Conservation (phyloP, 2,888 invertebrate genomes). For the Acleris emargana region DNA sequence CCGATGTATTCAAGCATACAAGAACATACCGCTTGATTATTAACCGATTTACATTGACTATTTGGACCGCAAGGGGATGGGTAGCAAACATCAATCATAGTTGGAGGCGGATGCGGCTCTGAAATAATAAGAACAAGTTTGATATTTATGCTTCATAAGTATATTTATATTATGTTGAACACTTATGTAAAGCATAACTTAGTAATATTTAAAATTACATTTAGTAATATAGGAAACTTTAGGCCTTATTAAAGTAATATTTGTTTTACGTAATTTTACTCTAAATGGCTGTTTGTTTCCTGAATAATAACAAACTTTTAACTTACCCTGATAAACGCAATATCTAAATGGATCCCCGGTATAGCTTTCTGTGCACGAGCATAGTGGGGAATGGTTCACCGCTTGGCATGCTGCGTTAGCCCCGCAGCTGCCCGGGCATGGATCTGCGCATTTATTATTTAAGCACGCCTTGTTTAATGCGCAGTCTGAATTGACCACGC, state of each 20-base stretch:
- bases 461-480: slow-evolving; percentile 87
- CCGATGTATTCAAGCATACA: slow-evolving; percentile 87
- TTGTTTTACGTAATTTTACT: too few species aligned
- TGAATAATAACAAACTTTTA: too few species aligned
- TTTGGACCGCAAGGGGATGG: slow-evolving; percentile 91
- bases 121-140: slow-evolving; percentile 44
- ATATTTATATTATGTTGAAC: too few species aligned
- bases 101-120: slow-evolving; percentile 79
- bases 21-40: slow-evolving; percentile 89
- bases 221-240: too few species aligned
- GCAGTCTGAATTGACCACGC: slow-evolving; percentile 89
- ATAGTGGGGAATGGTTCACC: slow-evolving; percentile 87
- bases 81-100: slow-evolving; percentile 85
- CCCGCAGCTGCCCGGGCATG: slow-evolving; percentile 91
- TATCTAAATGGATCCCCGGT: slow-evolving; percentile 90
- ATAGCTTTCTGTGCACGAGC: slow-evolving; percentile 87
- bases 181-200: too few species aligned
- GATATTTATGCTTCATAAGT: background rate
- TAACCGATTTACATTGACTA: slow-evolving; percentile 88
- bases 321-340: slow-evolving; percentile 81
- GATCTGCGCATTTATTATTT: slow-evolving; percentile 88
- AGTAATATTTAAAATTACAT: too few species aligned
- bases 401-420: slow-evolving; percentile 89
- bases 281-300: too few species aligned
- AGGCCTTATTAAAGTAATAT: too few species aligned